phyloP scores from a whole-genome alignment of 2,797 vertebrate genomes.

The Lithobates pipiens region DNA sequence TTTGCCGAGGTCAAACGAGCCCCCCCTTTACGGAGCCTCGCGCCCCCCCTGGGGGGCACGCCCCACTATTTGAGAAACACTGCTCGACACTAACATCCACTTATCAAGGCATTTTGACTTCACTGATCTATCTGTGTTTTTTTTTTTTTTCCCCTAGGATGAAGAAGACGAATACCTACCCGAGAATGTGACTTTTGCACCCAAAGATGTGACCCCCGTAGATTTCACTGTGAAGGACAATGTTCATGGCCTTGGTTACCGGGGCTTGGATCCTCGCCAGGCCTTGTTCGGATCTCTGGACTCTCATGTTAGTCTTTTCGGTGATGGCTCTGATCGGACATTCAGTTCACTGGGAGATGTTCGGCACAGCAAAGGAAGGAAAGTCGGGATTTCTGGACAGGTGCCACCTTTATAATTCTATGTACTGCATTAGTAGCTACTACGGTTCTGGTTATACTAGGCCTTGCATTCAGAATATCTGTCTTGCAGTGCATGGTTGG shows the following conservation, averaged over 20 bases:
- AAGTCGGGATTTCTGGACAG: constrained; percentile 89
- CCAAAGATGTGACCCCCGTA: constrained; percentile 89
- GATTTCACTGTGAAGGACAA: constrained; percentile 85
- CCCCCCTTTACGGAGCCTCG: too few relatives aligned
- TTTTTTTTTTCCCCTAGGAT: constrained; percentile 70
- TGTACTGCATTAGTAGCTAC: not conserved
- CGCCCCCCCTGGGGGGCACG: too few relatives aligned
- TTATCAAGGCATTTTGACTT: too few relatives aligned
- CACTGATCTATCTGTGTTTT: not conserved
- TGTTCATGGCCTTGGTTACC: constrained; percentile 88
- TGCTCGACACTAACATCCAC: too few relatives aligned
- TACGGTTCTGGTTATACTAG: too few relatives aligned
- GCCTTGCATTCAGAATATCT: too few relatives aligned
- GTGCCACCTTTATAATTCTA: constrained; percentile 65
- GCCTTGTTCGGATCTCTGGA: constrained; percentile 77
- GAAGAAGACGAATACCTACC: constrained; percentile 88
- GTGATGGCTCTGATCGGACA: constrained; percentile 73
- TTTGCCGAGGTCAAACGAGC: too few relatives aligned
- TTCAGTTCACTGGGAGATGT: constrained; percentile 77
- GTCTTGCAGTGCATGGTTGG: too few relatives aligned
- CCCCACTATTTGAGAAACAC: too few relatives aligned
- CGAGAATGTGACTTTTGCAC: constrained; percentile 91
- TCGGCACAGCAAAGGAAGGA: constrained; percentile 71
- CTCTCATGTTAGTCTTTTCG: constrained; percentile 81
- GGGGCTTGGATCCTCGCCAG: constrained; percentile 86